phyloP scores from a whole-genome alignment of 2,888 invertebrate genomes.

The Eilema griseolum region DNA sequence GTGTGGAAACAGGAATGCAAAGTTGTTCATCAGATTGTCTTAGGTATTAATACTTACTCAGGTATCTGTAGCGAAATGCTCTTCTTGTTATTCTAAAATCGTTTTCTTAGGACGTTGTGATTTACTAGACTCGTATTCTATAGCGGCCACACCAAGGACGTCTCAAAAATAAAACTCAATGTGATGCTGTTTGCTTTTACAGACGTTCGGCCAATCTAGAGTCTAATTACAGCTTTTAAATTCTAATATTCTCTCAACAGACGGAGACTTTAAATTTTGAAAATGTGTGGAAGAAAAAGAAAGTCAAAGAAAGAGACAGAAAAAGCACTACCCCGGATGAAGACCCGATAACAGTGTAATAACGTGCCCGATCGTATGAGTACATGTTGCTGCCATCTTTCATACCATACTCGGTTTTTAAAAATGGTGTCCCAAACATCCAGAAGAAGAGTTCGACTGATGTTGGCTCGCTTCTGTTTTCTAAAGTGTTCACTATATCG shows the following conservation, averaged over 20 bases:
- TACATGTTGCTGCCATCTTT: background rate
- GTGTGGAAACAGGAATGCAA: no score
- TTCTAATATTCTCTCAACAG: conserved; percentile 49
- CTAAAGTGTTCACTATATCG: background rate
- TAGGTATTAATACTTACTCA: no score
- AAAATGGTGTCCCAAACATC: background rate
- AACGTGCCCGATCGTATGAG: conserved; percentile 44
- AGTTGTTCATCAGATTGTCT: no score
- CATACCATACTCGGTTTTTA: background rate
- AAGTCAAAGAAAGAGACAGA: conserved; percentile 36
- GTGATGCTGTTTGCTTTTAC: background rate
- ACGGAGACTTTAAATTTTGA: conserved; percentile 57
- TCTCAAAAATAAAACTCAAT: background rate
- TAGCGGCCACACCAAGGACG: background rate
- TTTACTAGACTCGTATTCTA: background rate
- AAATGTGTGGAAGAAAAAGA: conserved; percentile 54
- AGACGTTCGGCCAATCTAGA: background rate
- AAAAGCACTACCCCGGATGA: conserved; percentile 34
- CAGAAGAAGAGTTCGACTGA: background rate
- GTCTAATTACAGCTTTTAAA: background rate
- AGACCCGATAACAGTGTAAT: conserved; percentile 62
- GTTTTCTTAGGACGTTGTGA: background rate
- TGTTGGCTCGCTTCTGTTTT: background rate
- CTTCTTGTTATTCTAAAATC: background rate
- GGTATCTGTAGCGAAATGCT: no score